These are phyloP conservation scores for Otis tarda DNA, from an alignment of 2,113 vertebrate genomes.

Conservation along the genomic window DNA sequence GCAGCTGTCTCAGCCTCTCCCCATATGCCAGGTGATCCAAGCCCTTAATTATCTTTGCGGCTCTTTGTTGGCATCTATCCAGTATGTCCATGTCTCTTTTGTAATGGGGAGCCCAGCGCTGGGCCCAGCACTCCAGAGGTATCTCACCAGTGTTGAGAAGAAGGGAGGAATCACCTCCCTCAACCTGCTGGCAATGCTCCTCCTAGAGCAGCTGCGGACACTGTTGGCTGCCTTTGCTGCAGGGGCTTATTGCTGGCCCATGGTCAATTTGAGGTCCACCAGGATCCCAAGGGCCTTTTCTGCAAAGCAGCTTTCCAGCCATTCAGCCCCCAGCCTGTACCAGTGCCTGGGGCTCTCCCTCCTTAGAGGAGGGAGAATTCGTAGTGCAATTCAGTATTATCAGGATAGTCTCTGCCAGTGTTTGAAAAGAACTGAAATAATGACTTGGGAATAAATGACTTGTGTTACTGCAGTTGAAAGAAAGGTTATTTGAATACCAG, in stretches of 20 bases:
- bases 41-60: background rate
- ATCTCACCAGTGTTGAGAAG: background rate
- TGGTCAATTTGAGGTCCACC: background rate
- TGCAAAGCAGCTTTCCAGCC: background rate
- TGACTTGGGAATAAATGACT: conserved; percentile 22
- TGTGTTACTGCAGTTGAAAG: conserved; percentile 23
- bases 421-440: conserved; percentile 12
- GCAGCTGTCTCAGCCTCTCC: background rate
- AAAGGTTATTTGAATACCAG: conserved; percentile 50
- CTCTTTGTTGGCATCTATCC: background rate
- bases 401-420: background rate
- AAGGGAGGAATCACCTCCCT: background rate
- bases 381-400: background rate
- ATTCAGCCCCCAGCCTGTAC: background rate
- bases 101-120: background rate
- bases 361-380: background rate
- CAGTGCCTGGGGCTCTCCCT: background rate
- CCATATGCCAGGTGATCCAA: background rate
- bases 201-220: background rate
- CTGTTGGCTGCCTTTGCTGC: background rate
- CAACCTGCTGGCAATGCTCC: background rate
- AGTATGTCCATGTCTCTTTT: background rate
- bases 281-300: background rate
- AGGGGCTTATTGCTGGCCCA: background rate
- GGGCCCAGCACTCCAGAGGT: background rate